Evolutionary conservation across 2,888 invertebrate species (phyloP).

Genomic region (Anaspis maculata): DNA sequence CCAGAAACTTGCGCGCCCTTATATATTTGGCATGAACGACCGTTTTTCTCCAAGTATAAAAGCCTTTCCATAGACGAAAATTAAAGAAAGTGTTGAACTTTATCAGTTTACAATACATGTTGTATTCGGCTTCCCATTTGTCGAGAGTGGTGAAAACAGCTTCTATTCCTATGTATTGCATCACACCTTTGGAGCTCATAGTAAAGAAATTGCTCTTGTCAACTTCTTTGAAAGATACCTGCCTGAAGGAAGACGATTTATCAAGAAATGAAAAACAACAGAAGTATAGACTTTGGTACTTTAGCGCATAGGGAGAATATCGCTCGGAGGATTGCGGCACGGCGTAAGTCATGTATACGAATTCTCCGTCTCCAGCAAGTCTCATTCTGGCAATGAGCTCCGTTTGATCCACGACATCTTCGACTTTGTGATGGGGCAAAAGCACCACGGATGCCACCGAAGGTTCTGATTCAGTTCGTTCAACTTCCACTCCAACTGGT

Average conservation of each 20-base stretch:
- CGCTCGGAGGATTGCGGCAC: conserved; percentile 63
- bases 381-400: conserved; percentile 48
- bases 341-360: conserved; percentile 70
- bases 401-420: conserved; percentile 39
- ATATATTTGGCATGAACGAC: conserved; percentile 61
- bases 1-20: conserved; percentile 50
- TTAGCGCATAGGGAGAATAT: conserved; percentile 68
- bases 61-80: conserved; percentile 63
- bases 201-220: conserved; percentile 69
- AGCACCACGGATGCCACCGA: conserved; percentile 7
- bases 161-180: conserved; percentile 64
- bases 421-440: conserved; percentile 28
- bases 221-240: conserved; percentile 59
- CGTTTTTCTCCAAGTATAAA: conserved; percentile 30
- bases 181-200: conserved; percentile 73
- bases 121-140: conserved; percentile 76
- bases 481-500: background rate
- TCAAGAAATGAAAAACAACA: background rate
- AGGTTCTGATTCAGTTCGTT: conserved; percentile 4
- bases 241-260: conserved; percentile 50
- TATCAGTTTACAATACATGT: conserved; percentile 68
- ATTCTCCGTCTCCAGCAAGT: conserved; percentile 51
- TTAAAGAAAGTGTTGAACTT: conserved; percentile 61
- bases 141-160: conserved; percentile 70
- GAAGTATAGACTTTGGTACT: conserved; percentile 49